Conservation (phyloP, 2,113 vertebrate genomes). For the Calidris pygmaea region DNA sequence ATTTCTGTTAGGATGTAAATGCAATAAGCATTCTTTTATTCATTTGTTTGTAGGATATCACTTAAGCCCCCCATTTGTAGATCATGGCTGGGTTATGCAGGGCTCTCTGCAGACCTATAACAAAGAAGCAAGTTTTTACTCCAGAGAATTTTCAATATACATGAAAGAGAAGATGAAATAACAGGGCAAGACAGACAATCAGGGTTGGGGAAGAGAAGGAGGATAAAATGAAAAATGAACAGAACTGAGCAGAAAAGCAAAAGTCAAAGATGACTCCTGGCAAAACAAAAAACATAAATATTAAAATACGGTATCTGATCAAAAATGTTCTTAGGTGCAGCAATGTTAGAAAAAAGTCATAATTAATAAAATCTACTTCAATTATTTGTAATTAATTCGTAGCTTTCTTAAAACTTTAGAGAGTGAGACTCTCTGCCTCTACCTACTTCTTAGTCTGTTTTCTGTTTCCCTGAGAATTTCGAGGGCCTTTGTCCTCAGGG, state of each 20-base stretch:
- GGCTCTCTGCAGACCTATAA: background rate
- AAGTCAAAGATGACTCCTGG: background rate
- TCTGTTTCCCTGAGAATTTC: background rate
- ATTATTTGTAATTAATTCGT: background rate
- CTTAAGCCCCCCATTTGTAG: background rate
- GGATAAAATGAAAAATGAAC: background rate
- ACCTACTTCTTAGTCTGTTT: background rate
- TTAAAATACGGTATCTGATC: background rate
- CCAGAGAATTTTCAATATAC: conserved; percentile 19
- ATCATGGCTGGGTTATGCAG: background rate
- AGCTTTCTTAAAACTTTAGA: background rate
- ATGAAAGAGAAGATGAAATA: conserved; percentile 33
- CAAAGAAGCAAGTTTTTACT: conserved; percentile 7
- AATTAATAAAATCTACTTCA: background rate
- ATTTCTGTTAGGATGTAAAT: background rate
- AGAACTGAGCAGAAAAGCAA: background rate
- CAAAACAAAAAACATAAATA: background rate
- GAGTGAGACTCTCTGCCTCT: accelerated
- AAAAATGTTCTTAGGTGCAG: background rate
- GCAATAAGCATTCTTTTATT: background rate
- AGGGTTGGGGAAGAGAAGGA: background rate
- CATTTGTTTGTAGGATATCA: background rate
- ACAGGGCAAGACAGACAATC: background rate
- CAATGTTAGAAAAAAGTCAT: background rate
- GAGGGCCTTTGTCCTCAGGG: background rate